Evolutionary conservation across 1,140 invertebrate species (phyloP).

Genomic region (Asobara japonica): DNA sequence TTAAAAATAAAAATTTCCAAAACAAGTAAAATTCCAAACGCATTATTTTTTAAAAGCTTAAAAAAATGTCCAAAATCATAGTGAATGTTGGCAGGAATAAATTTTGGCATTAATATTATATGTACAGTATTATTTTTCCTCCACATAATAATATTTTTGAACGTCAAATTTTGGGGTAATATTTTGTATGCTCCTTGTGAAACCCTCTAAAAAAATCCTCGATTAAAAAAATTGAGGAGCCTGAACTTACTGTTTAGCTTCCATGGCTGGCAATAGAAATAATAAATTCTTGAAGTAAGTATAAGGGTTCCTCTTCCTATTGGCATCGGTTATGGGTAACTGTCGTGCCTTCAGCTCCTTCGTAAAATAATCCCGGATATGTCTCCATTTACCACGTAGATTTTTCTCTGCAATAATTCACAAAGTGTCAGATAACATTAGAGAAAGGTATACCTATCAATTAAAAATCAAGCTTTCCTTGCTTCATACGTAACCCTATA

Average conservation of each 20-base stretch:
- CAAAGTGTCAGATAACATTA: not conserved
- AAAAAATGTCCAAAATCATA: no score
- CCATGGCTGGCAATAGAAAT: slow-evolving; percentile 55
- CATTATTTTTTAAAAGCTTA: no score
- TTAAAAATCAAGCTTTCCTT: not conserved
- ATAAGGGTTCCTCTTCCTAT: slow-evolving; percentile 55
- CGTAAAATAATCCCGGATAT: slow-evolving; percentile 61
- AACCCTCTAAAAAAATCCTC: slow-evolving; percentile 3
- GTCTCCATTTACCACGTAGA: slow-evolving; percentile 58
- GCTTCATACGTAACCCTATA: not conserved
- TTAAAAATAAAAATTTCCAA: no score
- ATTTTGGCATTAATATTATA: no score
- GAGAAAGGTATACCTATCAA: slow-evolving; percentile 8
- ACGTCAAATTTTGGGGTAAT: no score
- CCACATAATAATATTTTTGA: no score
- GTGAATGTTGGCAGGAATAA: no score
- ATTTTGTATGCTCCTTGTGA: no score
- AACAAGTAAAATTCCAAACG: no score
- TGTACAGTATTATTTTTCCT: no score
- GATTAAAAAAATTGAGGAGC: slow-evolving; percentile 7
- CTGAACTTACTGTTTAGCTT: slow-evolving; percentile 53
- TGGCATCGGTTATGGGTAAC: slow-evolving; percentile 36
- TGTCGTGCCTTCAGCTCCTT: slow-evolving; percentile 58
- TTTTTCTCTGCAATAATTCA: slow-evolving; percentile 53
- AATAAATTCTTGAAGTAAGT: slow-evolving; percentile 56